These are phyloP conservation scores for Eretmocerus hayati DNA, from an alignment of 2,888 invertebrate genomes.

Conservation along the genomic window DNA sequence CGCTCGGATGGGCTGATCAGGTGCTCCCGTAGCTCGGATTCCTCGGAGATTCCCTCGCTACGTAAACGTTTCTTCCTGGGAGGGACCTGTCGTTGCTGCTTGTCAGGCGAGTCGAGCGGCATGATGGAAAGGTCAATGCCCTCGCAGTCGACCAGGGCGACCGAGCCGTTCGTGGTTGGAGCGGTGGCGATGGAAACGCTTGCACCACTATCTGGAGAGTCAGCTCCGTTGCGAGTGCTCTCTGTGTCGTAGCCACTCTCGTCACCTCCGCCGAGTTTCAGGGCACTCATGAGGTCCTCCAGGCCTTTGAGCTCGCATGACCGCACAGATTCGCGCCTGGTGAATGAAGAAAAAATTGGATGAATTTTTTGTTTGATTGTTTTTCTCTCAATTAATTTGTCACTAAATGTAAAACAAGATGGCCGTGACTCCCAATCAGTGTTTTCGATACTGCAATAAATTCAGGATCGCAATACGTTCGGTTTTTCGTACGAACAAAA, in stretches of 20 bases:
- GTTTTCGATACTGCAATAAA: too few relatives aligned
- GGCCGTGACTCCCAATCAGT: too few relatives aligned
- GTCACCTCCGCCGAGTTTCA: conserved; percentile 49
- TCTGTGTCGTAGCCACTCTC: conserved; percentile 57
- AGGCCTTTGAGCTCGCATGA: too few relatives aligned
- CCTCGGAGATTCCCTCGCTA: not conserved
- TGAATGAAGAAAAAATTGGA: too few relatives aligned
- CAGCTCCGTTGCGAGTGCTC: conserved; percentile 51
- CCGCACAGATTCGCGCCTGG: too few relatives aligned
- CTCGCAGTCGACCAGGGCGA: conserved; percentile 39
- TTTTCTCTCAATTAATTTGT: too few relatives aligned
- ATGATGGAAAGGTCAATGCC: conserved; percentile 32
- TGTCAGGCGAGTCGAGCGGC: conserved; percentile 7
- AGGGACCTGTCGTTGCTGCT: not conserved
- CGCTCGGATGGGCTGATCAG: conserved; percentile 25
- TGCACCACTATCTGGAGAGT: conserved; percentile 50
- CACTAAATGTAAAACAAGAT: too few relatives aligned
- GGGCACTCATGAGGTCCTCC: conserved; percentile 41
- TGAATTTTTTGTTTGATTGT: too few relatives aligned
- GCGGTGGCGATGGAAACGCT: conserved; percentile 23
- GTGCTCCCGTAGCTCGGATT: conserved; percentile 1
- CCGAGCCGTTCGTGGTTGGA: conserved; percentile 34
- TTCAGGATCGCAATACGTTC: too few relatives aligned
- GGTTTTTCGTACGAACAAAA: too few relatives aligned
- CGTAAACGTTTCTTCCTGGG: not conserved